Evolutionary conservation across 2,113 vertebrate genomes (phyloP), one percentile per base, ranked within the genome.

Genomic region (Muntiacus reevesi): DNA sequence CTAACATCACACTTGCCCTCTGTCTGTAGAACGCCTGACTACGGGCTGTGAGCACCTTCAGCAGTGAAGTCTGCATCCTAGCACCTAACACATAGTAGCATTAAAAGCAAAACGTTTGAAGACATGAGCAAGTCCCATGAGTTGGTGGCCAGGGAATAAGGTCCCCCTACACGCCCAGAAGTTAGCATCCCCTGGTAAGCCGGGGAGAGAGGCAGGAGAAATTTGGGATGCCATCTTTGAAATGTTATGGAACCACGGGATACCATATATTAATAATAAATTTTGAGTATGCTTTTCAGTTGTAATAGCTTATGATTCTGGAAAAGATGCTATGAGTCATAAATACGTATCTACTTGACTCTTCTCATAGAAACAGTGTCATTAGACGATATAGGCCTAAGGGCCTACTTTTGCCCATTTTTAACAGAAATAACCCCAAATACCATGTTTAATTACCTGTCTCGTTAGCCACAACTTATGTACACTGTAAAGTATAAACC

Each of bases 381-480:
- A 85, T 47, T 54, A 95, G 78, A 62, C 59, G 52, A 28, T 50
- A 79, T 21, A 71, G 59, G 59, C 45, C 45, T 85, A 81, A 50
- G 27, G 54, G 9, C 21, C 30, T 50, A 45, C 60, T 83, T 79
- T 90, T 89, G 17, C 25, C 36, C 21, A 21, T 43, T 96, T 96
- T 95, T 83, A 2, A 54, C 50, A 87, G 54, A 94, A 83, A 96
- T 21, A 93, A 45, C 19, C 40, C n/a, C 23, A 88, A 74, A 86
- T 89, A 36, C 27, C 74, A 88, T n/a, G 81, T 21, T 93, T 93
- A 84, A 47, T 87, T 62, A 89, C 54, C 57, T 92, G 55, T 92
- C 45, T n/a, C 62, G 91, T 84, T 84, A 76, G 25, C 47, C 67
- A 64, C 50, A 84, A 87, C 43, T 94, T 59, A 76, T 19, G 27